Base-by-base conservation (phyloP, 2,888 invertebrate species). In the Geotrupes spiniger region DNA sequence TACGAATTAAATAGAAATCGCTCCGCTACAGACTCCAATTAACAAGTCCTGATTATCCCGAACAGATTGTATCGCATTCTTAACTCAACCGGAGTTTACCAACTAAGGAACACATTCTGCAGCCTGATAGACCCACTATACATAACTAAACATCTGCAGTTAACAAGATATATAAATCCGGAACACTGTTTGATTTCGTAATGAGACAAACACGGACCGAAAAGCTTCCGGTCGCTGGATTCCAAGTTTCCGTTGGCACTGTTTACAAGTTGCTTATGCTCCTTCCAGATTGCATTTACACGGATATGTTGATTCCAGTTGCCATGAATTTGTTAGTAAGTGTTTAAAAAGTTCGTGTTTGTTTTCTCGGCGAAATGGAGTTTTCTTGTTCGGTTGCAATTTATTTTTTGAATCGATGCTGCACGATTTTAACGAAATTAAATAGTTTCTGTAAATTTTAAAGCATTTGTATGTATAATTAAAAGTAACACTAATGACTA, bases 151-250 rank as follows among this genome's bases (percentile, higher is more conserved):
- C 49, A 60, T 61, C 57, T 60, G 56, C 61, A 61, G 58, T 64
- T 61, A 61, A 59, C 62, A 58, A 53, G 50, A 59, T 55, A 61
- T 56, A 65, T 66, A 66, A 66, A 67, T 66, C 61, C 58, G 60
- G 59, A 54, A 59, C 62, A 64, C 61, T 66, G 65, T 68, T 67
- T 67, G 68, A 67, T 66, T 69, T 64, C 63, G 60, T 67, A 69
- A 69, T 69, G 66, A 68, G 65, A 67, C 67, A 66, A 66, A 66
- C 62, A 66, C 58, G 60, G 59, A 52, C 62, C 54, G 61, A 60
- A 63, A 62, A 62, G 62, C 61, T 67, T 66, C 65, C 64, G 63
- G 62, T 63, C 60, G 57, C 57, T 59, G 55, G 49, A 56, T 55
- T 52, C 45, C 41, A 55, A 57, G 52, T 62, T 63, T 62, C 58